A percentile compares a stretch with the other conserved stretches of the same genome.
phyloP scores from a whole-genome alignment of 2,797 vertebrate genomes.

The Pangasius sanitwongsei region DNA sequence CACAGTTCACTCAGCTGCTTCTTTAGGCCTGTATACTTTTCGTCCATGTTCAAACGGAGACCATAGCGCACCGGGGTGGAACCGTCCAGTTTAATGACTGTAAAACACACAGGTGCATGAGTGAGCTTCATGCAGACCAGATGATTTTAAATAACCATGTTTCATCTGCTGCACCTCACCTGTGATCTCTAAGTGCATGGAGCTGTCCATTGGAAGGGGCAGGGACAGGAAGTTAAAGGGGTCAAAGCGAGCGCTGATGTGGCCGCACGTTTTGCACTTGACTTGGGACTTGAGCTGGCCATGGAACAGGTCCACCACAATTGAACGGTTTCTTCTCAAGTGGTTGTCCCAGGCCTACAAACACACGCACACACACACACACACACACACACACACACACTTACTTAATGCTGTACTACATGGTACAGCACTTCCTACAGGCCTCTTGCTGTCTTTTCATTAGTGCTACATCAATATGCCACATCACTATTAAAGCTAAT shows the following conservation, averaged over 20 bases:
- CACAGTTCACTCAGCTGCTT: slow-evolving; percentile 97
- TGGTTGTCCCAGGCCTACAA: slow-evolving; percentile 97
- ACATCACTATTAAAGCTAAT: slow-evolving; percentile 11
- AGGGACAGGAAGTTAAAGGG: slow-evolving; percentile 99
- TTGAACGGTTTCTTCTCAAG: slow-evolving; percentile 93
- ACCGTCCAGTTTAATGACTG: slow-evolving; percentile 95
- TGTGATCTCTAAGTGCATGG: slow-evolving; percentile 98
- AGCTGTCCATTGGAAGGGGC: slow-evolving; percentile 98
- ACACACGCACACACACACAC: slow-evolving; percentile 17
- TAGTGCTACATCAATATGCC: slow-evolving; percentile 35
- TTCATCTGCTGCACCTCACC: slow-evolving; percentile 72
- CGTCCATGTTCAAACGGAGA: slow-evolving; percentile 95
- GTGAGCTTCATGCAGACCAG: neutral
- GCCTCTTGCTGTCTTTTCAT: slow-evolving; percentile 20
- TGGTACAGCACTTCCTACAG: neutral
- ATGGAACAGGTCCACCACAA: slow-evolving; percentile 97
- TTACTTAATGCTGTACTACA: slow-evolving; percentile 57
- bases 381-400: neutral
- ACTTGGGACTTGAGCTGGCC: slow-evolving; percentile 98
- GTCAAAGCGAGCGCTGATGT: slow-evolving; percentile 97
- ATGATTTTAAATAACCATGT: slow-evolving; percentile 23
- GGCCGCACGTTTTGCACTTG: slow-evolving; percentile 97
- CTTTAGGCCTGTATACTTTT: slow-evolving; percentile 97
- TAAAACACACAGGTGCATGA: neutral
- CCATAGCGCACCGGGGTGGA: slow-evolving; percentile 92